Evolutionary conservation across 1,140 invertebrate species (phyloP).

Genomic region (Parapsyche elsis): DNA sequence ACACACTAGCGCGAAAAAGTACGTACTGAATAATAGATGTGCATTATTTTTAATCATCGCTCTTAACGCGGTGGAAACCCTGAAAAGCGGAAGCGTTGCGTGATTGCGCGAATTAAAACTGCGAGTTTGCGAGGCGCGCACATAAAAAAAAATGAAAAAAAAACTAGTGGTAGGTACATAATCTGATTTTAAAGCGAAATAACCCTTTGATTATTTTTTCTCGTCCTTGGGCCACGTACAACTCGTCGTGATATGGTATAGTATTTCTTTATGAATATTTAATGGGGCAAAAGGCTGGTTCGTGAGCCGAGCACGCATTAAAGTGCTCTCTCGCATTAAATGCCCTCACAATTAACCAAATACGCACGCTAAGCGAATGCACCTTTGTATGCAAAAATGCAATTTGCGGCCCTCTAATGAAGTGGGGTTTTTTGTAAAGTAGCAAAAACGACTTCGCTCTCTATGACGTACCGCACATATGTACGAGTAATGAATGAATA

Average conservation of each 20-base stretch:
- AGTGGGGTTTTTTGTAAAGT: not conserved
- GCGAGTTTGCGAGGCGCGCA: slow-evolving; percentile 26
- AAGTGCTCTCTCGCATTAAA: slow-evolving; percentile 8
- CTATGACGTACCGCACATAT: too few species aligned
- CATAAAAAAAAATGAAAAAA: not conserved
- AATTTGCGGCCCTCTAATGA: slow-evolving; percentile 21
- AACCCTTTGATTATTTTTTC: slow-evolving; percentile 30
- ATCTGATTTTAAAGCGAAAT: slow-evolving; percentile 26
- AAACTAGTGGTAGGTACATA: not conserved
- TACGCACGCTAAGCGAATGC: slow-evolving; percentile 11
- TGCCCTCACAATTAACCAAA: slow-evolving; percentile 28
- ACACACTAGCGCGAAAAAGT: not conserved
- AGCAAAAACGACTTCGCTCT: too few species aligned
- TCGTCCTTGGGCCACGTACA: not conserved
- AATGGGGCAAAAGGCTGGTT: not conserved
- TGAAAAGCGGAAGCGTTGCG: slow-evolving; percentile 22
- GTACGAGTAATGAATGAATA: too few species aligned
- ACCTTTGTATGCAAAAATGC: slow-evolving; percentile 28
- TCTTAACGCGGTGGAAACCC: not conserved
- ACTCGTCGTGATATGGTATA: not conserved
- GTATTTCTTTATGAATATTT: slow-evolving; percentile 33
- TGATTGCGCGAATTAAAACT: slow-evolving; percentile 33
- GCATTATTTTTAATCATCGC: slow-evolving; percentile 30
- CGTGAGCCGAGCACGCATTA: slow-evolving; percentile 18
- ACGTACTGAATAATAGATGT: slow-evolving; percentile 21